Evolutionary conservation across 2,113 vertebrate species (phyloP), one percentile per base, ranked within the genome.

Genomic region (Pardalotus punctatus): DNA sequence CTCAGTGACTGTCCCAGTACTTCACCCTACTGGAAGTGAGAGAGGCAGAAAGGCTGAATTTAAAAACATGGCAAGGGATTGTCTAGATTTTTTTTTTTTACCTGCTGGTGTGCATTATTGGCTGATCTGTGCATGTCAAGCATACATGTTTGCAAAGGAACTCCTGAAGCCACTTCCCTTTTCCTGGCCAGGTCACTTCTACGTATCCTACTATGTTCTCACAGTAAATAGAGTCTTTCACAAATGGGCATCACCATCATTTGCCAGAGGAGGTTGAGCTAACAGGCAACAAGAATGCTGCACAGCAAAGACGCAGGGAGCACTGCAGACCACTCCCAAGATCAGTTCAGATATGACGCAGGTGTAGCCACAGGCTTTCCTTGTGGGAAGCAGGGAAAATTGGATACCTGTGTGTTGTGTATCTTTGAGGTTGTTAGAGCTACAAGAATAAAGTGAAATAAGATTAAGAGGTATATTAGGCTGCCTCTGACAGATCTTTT

Each of bases 301-400:
- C 9, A 6, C 67, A 73, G 60, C 38, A 74, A 86, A 91, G 43
- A 58, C 19, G 19, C 16, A 16, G 48, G 3, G 25, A 84, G 27
- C 60, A 43, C 56, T 20, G 27, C 51, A 88, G 69, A 60, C 38
- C 81, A 27, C 73, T 92, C 83, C 86, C 73, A 70, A 79, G 65
- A 73, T 83, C 50, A 22, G 33, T 62, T 74, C 56, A 90, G 89
- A 83, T 81, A 92, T 0, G 9, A 71, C 1, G 6, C 69, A 87
- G 73, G 64, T 83, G 36, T 67, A 94, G 82, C 79, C 79, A 93
- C 47, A 90, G 90, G 60, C 60, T 94, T 69, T 77, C 51, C 51
- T 48, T 82, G 76, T 74, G 60, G 85, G 82, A 67, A 93, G n/a
- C 23, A 80, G 13, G 88, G 65, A 94, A 96, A 94, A 73, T 12